These are phyloP conservation scores for Ladona fulva DNA, from an alignment of 1,140 invertebrate species.

Conservation along the genomic window DNA sequence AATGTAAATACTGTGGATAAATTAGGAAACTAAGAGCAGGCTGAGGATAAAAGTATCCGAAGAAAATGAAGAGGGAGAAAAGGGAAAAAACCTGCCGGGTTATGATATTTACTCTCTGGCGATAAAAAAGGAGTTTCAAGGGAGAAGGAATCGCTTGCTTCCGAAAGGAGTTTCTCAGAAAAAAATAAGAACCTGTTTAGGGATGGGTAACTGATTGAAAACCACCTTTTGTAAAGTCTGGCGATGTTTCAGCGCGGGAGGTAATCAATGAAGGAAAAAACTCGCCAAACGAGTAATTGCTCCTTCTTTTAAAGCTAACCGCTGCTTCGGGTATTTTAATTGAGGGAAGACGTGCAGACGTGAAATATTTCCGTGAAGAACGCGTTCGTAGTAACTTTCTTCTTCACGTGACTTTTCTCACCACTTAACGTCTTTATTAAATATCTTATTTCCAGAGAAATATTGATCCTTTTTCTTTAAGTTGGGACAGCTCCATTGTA, in stretches of 20 bases:
- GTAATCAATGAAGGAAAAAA: conserved; percentile 3
- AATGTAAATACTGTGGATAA: too few species aligned
- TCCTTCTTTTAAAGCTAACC: neutral
- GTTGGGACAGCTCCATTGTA: too few species aligned
- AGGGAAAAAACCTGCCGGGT: neutral
- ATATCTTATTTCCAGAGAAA: too few species aligned
- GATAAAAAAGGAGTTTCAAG: neutral
- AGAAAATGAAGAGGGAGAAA: neutral
- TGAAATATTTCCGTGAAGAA: neutral
- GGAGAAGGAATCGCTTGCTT: neutral
- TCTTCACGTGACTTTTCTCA: neutral
- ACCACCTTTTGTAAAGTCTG: neutral
- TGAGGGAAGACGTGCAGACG: neutral
- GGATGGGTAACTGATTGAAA: neutral
- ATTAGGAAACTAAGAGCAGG: too few species aligned
- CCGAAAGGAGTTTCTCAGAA: neutral
- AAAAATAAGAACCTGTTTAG: neutral
- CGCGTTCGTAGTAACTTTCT: neutral
- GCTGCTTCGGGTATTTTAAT: neutral
- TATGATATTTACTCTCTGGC: neutral
- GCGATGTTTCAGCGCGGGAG: neutral
- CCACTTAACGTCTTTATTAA: too few species aligned
- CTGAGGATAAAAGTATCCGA: neutral
- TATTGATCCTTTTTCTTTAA: too few species aligned
- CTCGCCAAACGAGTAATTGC: neutral